Evolutionary conservation across 2,797 vertebrate genomes (phyloP).

Genomic region (Poecilia picta): DNA sequence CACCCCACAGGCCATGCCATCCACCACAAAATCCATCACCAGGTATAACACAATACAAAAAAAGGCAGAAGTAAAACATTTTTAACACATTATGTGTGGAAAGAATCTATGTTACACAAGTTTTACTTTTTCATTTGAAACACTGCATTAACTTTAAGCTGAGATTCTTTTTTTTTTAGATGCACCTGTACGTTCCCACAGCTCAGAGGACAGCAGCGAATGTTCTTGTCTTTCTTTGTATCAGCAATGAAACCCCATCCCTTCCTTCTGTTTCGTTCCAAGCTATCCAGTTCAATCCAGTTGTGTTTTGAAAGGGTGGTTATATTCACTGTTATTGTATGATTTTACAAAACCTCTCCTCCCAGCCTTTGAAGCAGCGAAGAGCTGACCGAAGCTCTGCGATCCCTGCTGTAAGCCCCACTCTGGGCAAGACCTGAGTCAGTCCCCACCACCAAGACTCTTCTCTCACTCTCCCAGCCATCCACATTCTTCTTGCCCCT

Average conservation of each 20-base stretch:
- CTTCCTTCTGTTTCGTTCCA: slow-evolving; percentile 73
- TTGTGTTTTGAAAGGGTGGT: slow-evolving; percentile 81
- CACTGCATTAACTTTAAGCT: neutral
- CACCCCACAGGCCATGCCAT: neutral
- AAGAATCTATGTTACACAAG: neutral
- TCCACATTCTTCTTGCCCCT: slow-evolving; percentile 71
- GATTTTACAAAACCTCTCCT: slow-evolving; percentile 78
- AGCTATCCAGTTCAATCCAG: slow-evolving; percentile 73
- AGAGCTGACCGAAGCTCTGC: slow-evolving; percentile 74
- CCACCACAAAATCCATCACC: neutral
- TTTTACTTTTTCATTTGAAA: neutral
- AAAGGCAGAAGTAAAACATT: neutral
- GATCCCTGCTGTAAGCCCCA: slow-evolving; percentile 77
- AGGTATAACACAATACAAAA: neutral
- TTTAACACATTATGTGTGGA: neutral
- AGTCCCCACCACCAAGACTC: slow-evolving; percentile 62
- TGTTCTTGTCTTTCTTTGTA: slow-evolving; percentile 64
- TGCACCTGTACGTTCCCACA: slow-evolving; percentile 44
- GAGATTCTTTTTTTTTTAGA: neutral
- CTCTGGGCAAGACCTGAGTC: slow-evolving; percentile 70
- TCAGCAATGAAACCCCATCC: slow-evolving; percentile 70
- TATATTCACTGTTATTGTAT: slow-evolving; percentile 76
- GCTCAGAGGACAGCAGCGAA: slow-evolving; percentile 46
- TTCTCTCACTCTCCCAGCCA: slow-evolving; percentile 54
- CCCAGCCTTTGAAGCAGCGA: slow-evolving; percentile 78